phyloP scores from a whole-genome alignment of 2,113 vertebrate species.

The Apodemus sylvaticus region DNA sequence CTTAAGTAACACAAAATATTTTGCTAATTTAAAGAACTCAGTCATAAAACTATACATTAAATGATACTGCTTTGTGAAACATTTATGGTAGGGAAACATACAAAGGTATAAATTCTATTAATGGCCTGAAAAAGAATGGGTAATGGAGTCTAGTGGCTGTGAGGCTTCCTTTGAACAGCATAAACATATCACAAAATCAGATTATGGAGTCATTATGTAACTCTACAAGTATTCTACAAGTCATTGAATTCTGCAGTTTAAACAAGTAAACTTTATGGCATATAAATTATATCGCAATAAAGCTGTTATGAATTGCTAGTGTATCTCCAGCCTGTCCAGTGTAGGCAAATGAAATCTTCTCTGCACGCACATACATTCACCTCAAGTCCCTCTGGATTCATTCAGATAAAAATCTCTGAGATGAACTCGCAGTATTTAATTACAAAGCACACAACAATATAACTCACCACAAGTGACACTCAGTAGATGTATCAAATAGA shows the following conservation, averaged over 20 bases:
- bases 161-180: neutral
- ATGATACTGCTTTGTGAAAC: neutral
- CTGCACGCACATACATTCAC: neutral
- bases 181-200: neutral
- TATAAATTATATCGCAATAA: neutral
- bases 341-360: conserved; percentile 2
- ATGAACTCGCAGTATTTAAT: conserved; percentile 19
- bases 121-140: neutral
- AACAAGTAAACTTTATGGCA: neutral
- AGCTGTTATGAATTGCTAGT: neutral
- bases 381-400: neutral
- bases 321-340: neutral
- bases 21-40: neutral
- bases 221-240: neutral
- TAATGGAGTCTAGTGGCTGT: neutral
- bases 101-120: neutral
- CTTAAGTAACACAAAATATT: conserved; percentile 23
- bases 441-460: neutral
- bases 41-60: neutral
- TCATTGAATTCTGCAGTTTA: neutral
- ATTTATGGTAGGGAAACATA: neutral
- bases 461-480: neutral
- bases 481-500: neutral
- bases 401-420: conserved; percentile 37
- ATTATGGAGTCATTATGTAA: neutral